These are phyloP conservation scores for Macrobrachium nipponense DNA, from an alignment of 1,140 invertebrate genomes.

Conservation along the genomic window DNA sequence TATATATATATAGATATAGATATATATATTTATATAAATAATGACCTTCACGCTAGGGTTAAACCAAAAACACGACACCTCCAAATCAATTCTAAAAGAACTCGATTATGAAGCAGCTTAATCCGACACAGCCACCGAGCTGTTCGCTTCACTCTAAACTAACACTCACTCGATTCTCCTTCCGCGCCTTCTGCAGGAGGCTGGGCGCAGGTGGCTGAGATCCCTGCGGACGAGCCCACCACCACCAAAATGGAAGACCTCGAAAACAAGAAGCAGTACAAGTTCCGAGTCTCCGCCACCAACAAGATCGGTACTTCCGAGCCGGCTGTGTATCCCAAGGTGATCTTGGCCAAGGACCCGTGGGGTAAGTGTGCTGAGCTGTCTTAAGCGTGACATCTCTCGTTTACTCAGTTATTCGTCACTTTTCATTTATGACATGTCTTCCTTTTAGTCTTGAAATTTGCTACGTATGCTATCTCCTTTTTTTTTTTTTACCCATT, in stretches of 20 bases:
- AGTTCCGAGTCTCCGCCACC: constrained; percentile 73
- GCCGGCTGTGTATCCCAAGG: constrained; percentile 85
- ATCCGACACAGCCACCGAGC: neutral
- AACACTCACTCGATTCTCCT: neutral
- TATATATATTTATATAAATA: no score
- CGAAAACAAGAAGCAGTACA: constrained; percentile 80
- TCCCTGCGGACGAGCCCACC: constrained; percentile 62
- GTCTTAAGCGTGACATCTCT: no score
- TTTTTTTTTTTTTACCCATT: no score
- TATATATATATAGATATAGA: constrained; percentile 20
- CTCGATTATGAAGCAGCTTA: no score
- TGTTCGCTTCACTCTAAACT: neutral
- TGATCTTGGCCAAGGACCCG: constrained; percentile 95
- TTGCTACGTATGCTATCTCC: no score
- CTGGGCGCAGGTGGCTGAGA: constrained; percentile 63
- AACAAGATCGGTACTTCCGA: constrained; percentile 77
- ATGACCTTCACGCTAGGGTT: no score
- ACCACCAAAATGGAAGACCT: constrained; percentile 74
- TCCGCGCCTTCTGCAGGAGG: constrained; percentile 43
- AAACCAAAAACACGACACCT: no score
- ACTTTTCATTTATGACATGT: no score
- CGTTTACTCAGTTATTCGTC: no score
- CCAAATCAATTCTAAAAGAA: no score
- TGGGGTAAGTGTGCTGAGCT: constrained; percentile 83
- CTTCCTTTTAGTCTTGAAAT: no score